Conservation (phyloP, 2,797 vertebrate genomes). For the Gambelia wislizenii region DNA sequence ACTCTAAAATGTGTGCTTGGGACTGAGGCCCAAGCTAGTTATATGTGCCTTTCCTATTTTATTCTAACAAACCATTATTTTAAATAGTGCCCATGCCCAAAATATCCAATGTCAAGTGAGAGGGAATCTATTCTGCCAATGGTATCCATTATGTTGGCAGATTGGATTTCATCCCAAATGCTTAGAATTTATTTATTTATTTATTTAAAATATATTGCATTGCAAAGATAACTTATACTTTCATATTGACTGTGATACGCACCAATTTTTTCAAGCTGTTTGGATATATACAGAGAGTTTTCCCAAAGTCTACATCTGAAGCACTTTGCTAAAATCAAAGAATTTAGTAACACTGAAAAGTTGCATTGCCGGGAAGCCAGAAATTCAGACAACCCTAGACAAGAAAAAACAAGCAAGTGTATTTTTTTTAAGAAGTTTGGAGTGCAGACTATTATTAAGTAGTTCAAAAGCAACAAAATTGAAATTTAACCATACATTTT, state of each 20-base stretch:
- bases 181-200: neutral
- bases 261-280: constrained; percentile 98
- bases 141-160: neutral
- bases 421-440: neutral
- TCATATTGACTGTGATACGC: constrained; percentile 54
- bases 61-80: neutral
- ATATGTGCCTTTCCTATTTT: neutral
- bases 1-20: neutral
- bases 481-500: constrained; percentile 87
- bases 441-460: constrained; percentile 45
- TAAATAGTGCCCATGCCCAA: neutral
- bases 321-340: constrained; percentile 93
- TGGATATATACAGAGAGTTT: constrained; percentile 92
- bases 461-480: constrained; percentile 17
- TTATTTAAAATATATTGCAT: constrained; percentile 42
- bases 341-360: constrained; percentile 87
- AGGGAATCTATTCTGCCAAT: too few species aligned
- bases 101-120: neutral
- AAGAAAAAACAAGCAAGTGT: constrained; percentile 55
- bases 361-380: constrained; percentile 84
- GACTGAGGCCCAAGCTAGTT: neutral
- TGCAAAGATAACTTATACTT: constrained; percentile 29
- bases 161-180: neutral
- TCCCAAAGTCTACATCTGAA: constrained; percentile 97
- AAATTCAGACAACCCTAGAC: constrained; percentile 92